These are phyloP conservation scores for Orientallactaga sibirica DNA, from an alignment of 2,797 vertebrate genomes.

Conservation along the genomic window DNA sequence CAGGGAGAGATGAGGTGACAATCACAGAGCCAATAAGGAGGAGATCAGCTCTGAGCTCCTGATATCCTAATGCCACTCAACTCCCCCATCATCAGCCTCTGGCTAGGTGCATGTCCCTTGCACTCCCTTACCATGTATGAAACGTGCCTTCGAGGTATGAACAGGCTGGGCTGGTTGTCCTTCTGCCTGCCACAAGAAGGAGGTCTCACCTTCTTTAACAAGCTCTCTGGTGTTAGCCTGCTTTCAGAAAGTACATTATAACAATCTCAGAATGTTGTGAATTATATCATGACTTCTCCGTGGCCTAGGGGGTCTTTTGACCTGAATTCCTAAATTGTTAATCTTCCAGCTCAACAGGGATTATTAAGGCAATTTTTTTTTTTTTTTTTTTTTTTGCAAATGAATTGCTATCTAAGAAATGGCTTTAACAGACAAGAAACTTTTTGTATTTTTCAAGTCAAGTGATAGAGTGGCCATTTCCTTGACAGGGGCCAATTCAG, in stretches of 20 bases:
- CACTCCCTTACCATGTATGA: not conserved
- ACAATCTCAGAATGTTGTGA: not conserved
- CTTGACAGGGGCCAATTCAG: conserved; percentile 60
- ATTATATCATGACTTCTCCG: not conserved
- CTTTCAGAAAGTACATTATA: not conserved
- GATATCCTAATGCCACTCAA: not conserved
- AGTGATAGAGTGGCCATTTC: conserved; percentile 50
- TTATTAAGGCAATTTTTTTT: conserved; percentile 58
- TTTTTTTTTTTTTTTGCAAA: conserved; percentile 40
- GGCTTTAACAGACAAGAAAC: conserved; percentile 41
- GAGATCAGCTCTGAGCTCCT: not conserved
- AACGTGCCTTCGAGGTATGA: not conserved
- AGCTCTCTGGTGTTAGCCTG: not conserved
- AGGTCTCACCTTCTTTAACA: not conserved
- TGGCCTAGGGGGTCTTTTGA: conserved; percentile 9
- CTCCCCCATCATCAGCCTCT: not conserved
- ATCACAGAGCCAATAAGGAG: not conserved
- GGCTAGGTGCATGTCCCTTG: not conserved
- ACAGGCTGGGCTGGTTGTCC: not conserved
- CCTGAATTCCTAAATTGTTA: conserved; percentile 6
- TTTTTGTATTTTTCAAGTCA: conserved; percentile 11
- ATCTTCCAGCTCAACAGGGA: not conserved
- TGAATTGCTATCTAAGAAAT: conserved; percentile 60
- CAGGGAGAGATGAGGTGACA: not conserved
- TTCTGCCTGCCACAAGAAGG: not conserved